These are phyloP conservation scores for Psittacula cyanocephala DNA, from an alignment of 2,113 vertebrate species.

Conservation along the genomic window DNA sequence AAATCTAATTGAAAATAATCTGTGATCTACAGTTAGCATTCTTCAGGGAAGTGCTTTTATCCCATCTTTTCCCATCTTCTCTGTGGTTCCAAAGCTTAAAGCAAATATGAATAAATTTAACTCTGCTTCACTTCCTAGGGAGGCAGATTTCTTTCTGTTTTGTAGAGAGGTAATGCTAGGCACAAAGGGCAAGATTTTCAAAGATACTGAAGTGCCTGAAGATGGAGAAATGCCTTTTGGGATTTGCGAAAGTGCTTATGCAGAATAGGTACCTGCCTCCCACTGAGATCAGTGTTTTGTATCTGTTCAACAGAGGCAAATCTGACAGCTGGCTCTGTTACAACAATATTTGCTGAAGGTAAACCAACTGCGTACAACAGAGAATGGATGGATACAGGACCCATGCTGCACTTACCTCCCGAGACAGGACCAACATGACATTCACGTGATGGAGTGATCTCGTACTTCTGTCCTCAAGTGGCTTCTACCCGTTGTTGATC, in stretches of 20 bases:
- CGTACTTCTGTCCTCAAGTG: neutral
- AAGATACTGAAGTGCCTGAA: slow-evolving; percentile 50
- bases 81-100: slow-evolving; percentile 36
- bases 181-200: slow-evolving; percentile 63
- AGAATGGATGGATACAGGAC: neutral
- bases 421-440: neutral
- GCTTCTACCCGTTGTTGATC: neutral
- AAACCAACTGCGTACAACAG: neutral
- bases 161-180: slow-evolving; percentile 34
- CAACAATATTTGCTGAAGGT: slow-evolving; percentile 53
- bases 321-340: slow-evolving; percentile 65
- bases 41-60: no score
- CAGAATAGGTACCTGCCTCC: slow-evolving; percentile 53
- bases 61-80: no score
- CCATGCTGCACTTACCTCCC: neutral
- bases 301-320: slow-evolving; percentile 64
- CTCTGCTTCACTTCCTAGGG: slow-evolving; percentile 7
- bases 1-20: no score
- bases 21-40: no score
- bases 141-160: slow-evolving; percentile 27
- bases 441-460: neutral
- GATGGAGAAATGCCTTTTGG: slow-evolving; percentile 51
- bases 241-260: slow-evolving; percentile 61
- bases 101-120: slow-evolving; percentile 59
- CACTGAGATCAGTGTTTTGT: slow-evolving; percentile 67